Percentiles rank a stretch among this genome's conserved stretches.
phyloP scores from a whole-genome alignment of 2,113 vertebrate genomes.

The Scortum barcoo region DNA sequence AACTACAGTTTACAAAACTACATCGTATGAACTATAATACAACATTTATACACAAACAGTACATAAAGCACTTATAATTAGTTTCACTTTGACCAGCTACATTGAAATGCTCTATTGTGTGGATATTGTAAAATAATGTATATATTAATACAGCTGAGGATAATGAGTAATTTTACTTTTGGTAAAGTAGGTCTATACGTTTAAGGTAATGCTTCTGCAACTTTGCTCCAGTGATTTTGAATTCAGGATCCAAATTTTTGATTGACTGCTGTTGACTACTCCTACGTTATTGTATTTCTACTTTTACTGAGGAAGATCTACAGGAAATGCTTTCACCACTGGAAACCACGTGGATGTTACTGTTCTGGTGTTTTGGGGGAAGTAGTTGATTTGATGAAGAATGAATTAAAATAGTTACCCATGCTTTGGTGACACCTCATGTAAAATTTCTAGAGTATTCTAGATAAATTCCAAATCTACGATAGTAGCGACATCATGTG shows the following conservation, averaged over 20 bases:
- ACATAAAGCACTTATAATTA: neutral
- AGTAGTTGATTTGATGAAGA: neutral
- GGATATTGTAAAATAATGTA: neutral
- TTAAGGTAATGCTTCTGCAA: neutral
- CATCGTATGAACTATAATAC: neutral
- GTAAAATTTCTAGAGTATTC: constrained; percentile 17
- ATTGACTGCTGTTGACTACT: neutral
- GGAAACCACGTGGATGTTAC: neutral
- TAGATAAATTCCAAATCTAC: neutral
- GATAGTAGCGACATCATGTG: constrained; percentile 68
- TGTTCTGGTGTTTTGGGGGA: neutral
- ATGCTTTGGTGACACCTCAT: no score
- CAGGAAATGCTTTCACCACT: neutral
- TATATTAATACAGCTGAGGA: neutral
- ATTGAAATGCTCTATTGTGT: neutral
- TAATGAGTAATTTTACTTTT: neutral
- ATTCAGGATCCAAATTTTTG: no score
- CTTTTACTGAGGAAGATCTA: neutral
- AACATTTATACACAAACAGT: neutral
- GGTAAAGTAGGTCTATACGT: neutral
- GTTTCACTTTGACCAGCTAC: neutral
- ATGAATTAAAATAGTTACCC: neutral
- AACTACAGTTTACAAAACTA: neutral
- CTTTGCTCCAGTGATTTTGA: neutral
- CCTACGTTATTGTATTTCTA: neutral